phyloP scores from a whole-genome alignment of 2,113 vertebrate genomes.

The Heteronetta atricapilla region DNA sequence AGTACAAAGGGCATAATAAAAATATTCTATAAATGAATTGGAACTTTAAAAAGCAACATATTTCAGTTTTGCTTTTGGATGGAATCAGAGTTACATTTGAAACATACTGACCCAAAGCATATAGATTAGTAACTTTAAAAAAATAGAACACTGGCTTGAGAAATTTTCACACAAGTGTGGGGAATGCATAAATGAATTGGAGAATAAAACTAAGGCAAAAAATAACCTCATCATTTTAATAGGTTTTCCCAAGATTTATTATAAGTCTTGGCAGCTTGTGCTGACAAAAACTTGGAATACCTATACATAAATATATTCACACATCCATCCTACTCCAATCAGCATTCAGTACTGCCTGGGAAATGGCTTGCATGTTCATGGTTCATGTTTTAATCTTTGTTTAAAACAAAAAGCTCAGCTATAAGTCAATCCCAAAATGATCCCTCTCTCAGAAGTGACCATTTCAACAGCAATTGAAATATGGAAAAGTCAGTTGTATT shows the following conservation, averaged over 20 bases:
- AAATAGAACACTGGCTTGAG: not conserved
- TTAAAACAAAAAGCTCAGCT: not conserved
- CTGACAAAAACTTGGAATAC: not conserved
- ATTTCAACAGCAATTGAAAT: not conserved
- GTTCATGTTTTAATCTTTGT: not conserved
- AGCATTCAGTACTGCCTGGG: not conserved
- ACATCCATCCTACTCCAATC: not conserved
- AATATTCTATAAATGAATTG: not conserved
- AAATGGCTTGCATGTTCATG: not conserved
- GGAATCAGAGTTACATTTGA: not conserved
- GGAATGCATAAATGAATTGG: not conserved
- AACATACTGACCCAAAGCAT: not conserved
- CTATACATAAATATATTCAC: not conserved
- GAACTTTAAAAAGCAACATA: not conserved
- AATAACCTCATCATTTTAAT: not conserved
- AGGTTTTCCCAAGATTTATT: not conserved
- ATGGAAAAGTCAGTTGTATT: not conserved
- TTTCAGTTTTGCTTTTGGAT: not conserved
- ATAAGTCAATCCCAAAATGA: not conserved
- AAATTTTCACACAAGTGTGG: not conserved
- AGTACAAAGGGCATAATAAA: not conserved
- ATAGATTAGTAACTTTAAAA: not conserved
- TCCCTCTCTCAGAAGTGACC: not conserved
- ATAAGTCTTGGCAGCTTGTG: not conserved
- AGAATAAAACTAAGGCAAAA: not conserved